Evolutionary conservation across 2,888 invertebrate genomes (phyloP).

Genomic region (Dynastes tityus): DNA sequence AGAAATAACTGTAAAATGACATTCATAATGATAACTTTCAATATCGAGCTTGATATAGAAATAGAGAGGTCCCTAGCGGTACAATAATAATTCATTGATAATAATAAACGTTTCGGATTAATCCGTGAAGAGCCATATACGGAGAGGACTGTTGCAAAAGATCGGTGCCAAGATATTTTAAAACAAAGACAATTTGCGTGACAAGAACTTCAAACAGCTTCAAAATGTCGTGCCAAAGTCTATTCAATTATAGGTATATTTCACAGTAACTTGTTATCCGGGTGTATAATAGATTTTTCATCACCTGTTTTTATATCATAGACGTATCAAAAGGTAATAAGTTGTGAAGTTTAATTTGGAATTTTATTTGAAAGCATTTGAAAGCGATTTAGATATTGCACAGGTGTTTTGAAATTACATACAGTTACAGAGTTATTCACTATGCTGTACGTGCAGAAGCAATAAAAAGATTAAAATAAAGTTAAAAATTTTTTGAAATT

Average conservation of each 20-base stretch:
- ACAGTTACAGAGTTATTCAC: too few species aligned
- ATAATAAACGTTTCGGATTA: conserved; percentile 38
- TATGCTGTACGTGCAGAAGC: too few species aligned
- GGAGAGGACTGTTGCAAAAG: conserved; percentile 50
- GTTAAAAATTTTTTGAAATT: too few species aligned
- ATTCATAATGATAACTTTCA: conserved; percentile 29
- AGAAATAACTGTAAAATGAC: conserved; percentile 36
- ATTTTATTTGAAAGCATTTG: background rate
- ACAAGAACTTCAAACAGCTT: conserved; percentile 43
- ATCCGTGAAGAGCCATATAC: conserved; percentile 51
- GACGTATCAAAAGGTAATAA: background rate
- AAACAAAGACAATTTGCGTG: conserved; percentile 55
- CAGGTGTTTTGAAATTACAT: background rate
- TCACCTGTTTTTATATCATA: conserved; percentile 38
- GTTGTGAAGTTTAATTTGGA: background rate
- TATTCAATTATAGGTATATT: conserved; percentile 53
- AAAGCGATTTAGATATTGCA: conserved; percentile 1
- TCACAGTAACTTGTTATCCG: conserved; percentile 46
- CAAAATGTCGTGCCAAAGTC: conserved; percentile 50
- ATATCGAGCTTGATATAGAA: background rate
- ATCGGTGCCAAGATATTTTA: conserved; percentile 54
- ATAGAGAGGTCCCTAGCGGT: background rate
- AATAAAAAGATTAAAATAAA: too few species aligned
- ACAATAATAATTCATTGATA: conserved; percentile 38
- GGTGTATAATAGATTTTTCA: conserved; percentile 37